These are phyloP conservation scores for Thalassaphorura encarpata DNA, from an alignment of 1,140 invertebrate species.

Conservation along the genomic window DNA sequence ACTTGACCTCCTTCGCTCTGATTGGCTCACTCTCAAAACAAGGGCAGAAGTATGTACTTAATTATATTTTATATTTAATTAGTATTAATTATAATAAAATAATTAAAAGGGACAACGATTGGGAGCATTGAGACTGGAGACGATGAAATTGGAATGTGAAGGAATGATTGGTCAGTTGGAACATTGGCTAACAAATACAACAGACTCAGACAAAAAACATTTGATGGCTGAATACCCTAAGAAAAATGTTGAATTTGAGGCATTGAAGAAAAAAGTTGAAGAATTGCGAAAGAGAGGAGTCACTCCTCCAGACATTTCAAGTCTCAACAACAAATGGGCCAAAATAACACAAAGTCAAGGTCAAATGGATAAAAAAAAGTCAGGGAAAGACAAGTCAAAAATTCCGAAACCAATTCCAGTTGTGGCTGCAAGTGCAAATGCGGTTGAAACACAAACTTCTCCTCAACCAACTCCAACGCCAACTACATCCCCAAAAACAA, in stretches of 20 bases:
- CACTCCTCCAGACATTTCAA: no score
- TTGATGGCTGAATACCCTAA: background rate
- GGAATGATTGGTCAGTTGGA: slow-evolving; percentile 19
- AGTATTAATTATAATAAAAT: no score
- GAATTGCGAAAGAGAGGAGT: no score
- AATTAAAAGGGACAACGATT: slow-evolving; percentile 16
- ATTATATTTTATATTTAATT: no score
- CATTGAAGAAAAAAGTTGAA: slow-evolving; percentile 7
- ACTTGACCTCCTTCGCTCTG: slow-evolving; percentile 48
- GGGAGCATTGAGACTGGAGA: slow-evolving; percentile 21
- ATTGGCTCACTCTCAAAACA: slow-evolving; percentile 56
- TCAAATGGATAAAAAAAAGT: no score
- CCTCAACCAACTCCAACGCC: background rate
- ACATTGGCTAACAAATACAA: slow-evolving; percentile 19
- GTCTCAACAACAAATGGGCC: no score
- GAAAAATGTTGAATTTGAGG: slow-evolving; percentile 8
- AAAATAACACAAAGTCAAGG: no score
- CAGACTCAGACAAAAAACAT: background rate
- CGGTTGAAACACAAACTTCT: background rate
- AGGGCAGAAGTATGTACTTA: slow-evolving; percentile 48
- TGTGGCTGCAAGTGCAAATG: background rate
- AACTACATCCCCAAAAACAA: slow-evolving; percentile 1
- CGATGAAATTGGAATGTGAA: slow-evolving; percentile 22
- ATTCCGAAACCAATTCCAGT: background rate
- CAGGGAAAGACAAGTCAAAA: no score